These are phyloP conservation scores for Drosophila fungiperda DNA, from an alignment of 2,888 invertebrate species.

Conservation along the genomic window DNA sequence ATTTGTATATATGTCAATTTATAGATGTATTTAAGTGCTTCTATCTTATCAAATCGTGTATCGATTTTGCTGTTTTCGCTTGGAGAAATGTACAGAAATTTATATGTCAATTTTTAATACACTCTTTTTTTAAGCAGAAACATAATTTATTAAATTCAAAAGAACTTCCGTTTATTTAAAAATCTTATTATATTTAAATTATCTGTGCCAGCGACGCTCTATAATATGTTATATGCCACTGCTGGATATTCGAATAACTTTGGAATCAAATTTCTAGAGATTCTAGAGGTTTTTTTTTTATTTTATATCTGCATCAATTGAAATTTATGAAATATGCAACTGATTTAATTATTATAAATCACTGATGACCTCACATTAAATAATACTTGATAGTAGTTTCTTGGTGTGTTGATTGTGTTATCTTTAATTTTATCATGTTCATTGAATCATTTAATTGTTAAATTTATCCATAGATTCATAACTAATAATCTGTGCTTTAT, in stretches of 20 bases:
- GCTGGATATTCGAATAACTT: background rate
- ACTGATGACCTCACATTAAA: background rate
- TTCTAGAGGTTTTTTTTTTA: background rate
- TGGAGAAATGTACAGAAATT: background rate
- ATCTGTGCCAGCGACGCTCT: background rate
- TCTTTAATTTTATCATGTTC: too few species aligned
- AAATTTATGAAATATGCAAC: background rate
- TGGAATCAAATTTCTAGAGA: background rate
- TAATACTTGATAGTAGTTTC: background rate
- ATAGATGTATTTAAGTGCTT: background rate
- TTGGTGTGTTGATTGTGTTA: background rate
- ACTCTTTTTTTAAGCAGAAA: background rate
- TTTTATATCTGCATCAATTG: background rate
- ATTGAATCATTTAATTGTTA: background rate
- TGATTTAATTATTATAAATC: background rate
- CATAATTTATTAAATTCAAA: background rate
- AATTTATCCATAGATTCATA: background rate
- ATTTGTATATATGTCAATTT: background rate
- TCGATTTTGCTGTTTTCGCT: background rate
- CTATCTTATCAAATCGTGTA: slow-evolving; percentile 12
- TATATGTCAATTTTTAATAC: background rate
- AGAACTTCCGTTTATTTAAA: background rate
- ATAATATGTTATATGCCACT: background rate
- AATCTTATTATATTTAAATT: background rate
- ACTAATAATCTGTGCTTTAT: background rate